Percentiles rank a stretch among this genome's conserved stretches.
Evolutionary conservation across 2,113 vertebrate species (phyloP).

Genomic region (Pogonocichla stellata): DNA sequence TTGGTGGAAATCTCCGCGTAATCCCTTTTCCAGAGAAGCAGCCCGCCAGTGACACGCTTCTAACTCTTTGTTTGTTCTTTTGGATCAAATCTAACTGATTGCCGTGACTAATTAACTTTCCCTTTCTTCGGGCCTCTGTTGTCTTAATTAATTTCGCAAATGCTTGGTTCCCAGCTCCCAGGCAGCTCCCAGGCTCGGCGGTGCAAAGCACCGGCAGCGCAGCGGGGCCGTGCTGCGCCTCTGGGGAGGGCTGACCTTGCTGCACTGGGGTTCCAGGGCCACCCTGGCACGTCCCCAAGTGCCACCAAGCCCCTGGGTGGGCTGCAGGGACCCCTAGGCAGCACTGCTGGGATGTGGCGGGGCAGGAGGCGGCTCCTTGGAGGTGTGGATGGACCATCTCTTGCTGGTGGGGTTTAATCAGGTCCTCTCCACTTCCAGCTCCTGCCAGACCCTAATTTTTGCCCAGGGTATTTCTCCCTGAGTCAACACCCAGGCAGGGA

Average conservation of each 20-base stretch:
- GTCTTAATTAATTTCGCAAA: conserved; percentile 78
- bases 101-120: conserved; percentile 77
- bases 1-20: conserved; percentile 73
- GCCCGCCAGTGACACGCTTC: conserved; percentile 70
- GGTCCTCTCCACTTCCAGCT: background rate
- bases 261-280: rapidly evolving
- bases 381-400: background rate
- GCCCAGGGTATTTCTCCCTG: rapidly evolving
- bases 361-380: rapidly evolving
- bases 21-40: conserved; percentile 74
- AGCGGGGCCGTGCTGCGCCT: background rate
- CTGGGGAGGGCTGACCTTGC: background rate
- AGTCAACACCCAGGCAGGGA: background rate
- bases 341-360: rapidly evolving
- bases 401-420: background rate
- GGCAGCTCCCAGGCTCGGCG: conserved; percentile 4
- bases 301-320: rapidly evolving
- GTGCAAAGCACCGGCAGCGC: conserved; percentile 10
- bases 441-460: background rate
- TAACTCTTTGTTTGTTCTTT: conserved; percentile 75
- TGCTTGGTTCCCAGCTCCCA: conserved; percentile 51
- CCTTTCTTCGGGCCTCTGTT: conserved; percentile 74
- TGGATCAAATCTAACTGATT: conserved; percentile 79
- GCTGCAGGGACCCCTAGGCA: background rate
- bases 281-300: rapidly evolving